Base-by-base conservation (phyloP, 2,797 vertebrate species). In the Iguana delicatissima region DNA sequence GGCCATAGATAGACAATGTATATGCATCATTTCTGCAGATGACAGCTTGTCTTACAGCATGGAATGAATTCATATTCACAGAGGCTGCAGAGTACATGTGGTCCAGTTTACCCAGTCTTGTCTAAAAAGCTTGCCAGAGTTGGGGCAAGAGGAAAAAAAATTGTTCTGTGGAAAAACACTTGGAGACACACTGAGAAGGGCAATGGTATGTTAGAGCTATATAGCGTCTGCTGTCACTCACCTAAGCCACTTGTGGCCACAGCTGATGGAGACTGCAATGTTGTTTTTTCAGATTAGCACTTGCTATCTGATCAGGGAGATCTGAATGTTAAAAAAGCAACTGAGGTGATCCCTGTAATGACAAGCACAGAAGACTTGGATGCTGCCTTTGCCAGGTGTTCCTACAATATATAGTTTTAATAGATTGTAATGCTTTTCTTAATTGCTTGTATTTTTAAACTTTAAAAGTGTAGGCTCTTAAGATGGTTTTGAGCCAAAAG, bases 281-380 rank as follows among this genome's bases (percentile, higher is more conserved):
- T 35, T 82, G 20, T 35, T 82, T 82, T 62, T 82, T 22, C 74
- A 79, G 57, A 46, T 79, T 79, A 87, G 74, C 57, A 32, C 74
- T 87, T 87, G 59, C 0, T 35, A 24, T 77, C 85, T 86, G 67
- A 77, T 35, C 73, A 32, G 26, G 52, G 73, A 64, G 76, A 46
- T 64, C 38, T 24, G 46, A 6, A 77, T 86, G 55, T 79, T 86
- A 38, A 16, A 42, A 76, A 79, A 87, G 59, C 35, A n/a, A 67
- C 29, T 52, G 42, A 67, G 77, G 76, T n/a, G 86, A 67, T 79
- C 8, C 76, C 64, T 77, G 57, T 76, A 79, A 79, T 67, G 59
- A 80, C 38, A 79, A 87, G 4, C 26, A 67, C 10, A 79, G 59
- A 79, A 87, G 74, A 79, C 22, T 80, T 50, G 57, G 29, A 52